Evolutionary conservation across 1,140 invertebrate species (phyloP).

Genomic region (Goniozus legneri): DNA sequence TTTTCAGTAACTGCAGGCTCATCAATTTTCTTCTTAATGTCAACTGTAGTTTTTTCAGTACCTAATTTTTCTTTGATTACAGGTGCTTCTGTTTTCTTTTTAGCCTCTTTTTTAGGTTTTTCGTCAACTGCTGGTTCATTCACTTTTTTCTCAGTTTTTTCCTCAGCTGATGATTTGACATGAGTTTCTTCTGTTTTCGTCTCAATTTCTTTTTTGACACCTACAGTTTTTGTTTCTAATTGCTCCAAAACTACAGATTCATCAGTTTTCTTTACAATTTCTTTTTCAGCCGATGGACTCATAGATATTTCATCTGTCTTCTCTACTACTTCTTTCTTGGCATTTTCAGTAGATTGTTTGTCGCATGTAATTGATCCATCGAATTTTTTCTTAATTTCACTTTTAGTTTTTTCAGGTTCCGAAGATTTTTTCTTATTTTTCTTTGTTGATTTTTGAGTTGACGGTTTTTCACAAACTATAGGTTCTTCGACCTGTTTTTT

Average conservation of each 20-base stretch:
- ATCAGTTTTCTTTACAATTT: too few species aligned
- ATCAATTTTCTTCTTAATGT: too few species aligned
- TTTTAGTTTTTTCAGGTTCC: not conserved
- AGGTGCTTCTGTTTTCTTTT: conserved; percentile 3
- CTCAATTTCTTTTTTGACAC: conserved; percentile 2
- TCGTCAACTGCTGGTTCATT: not conserved
- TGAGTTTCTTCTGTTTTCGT: conserved; percentile 1
- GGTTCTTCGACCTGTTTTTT: not conserved
- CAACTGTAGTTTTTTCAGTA: too few species aligned
- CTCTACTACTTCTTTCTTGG: conserved; percentile 15
- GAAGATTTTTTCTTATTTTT: conserved; percentile 1
- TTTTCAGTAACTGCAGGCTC: too few species aligned
- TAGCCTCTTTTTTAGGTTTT: conserved; percentile 14
- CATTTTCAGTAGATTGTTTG: conserved; percentile 8
- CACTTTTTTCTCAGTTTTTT: conserved; percentile 2
- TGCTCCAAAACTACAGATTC: too few species aligned
- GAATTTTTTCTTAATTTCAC: too few species aligned
- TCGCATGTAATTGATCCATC: too few species aligned
- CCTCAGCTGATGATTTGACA: not conserved
- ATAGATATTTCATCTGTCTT: conserved; percentile 1
- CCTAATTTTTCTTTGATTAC: too few species aligned
- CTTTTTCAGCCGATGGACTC: too few species aligned
- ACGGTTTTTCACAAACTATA: not conserved
- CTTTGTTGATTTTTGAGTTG: not conserved
- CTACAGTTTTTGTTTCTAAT: not conserved